Conservation (phyloP, 2,888 invertebrate genomes). For the Gnatocerus cornutus region DNA sequence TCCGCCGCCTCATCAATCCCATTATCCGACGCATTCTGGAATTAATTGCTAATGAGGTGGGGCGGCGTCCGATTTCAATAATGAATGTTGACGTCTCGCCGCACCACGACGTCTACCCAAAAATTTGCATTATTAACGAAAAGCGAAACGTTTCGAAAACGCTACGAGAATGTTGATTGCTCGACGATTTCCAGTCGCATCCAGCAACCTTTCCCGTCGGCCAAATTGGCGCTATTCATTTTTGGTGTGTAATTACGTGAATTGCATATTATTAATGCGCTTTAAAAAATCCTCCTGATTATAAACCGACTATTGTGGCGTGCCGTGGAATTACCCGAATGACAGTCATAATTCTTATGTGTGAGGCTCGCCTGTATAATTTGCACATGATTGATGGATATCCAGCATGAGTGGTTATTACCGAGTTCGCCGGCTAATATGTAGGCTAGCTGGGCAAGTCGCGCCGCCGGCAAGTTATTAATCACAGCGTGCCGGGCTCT, state of each 20-base stretch:
- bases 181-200: background rate
- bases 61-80: slow-evolving; percentile 34
- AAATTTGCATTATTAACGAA: slow-evolving; percentile 41
- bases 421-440: slow-evolving; percentile 64
- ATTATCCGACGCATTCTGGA: slow-evolving; percentile 37
- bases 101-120: slow-evolving; percentile 19
- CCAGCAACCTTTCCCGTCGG: slow-evolving; percentile 60
- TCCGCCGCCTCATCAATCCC: slow-evolving; percentile 43
- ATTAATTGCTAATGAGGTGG: slow-evolving; percentile 46
- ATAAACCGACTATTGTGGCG: slow-evolving; percentile 58
- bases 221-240: slow-evolving; percentile 64
- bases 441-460: slow-evolving; percentile 65
- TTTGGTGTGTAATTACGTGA: slow-evolving; percentile 65
- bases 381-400: slow-evolving; percentile 69
- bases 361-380: slow-evolving; percentile 68
- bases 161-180: slow-evolving; percentile 32
- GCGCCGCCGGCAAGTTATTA: slow-evolving; percentile 64
- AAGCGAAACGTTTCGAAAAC: slow-evolving; percentile 22
- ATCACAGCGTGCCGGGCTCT: slow-evolving; percentile 65
- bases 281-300: slow-evolving; percentile 47
- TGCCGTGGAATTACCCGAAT: slow-evolving; percentile 67
- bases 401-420: slow-evolving; percentile 69
- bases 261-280: slow-evolving; percentile 66
- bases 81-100: slow-evolving; percentile 34
- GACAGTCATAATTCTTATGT: slow-evolving; percentile 70